Evolutionary conservation across 1,140 invertebrate genomes (phyloP), one percentile per base, ranked within the genome.

Genomic region (Steinernema khuongi): DNA sequence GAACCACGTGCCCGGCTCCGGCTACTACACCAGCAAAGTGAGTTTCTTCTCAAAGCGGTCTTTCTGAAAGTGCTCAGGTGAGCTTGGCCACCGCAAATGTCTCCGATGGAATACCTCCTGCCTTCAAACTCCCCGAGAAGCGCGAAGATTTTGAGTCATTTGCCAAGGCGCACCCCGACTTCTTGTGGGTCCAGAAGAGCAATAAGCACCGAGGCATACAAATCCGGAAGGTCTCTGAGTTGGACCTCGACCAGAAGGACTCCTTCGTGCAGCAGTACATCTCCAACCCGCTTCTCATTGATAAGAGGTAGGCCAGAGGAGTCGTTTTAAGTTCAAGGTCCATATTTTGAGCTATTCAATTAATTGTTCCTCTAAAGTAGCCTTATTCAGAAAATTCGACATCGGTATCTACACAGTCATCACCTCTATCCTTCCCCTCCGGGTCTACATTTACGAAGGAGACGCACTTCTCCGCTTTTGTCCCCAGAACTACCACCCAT

Each of bases 1-100:
- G 0, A 98, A 97, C 85, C 94, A 97, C 86, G 93, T 96, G 83
- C 95, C 95, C 1, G 95, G 94, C 0, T 93, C 92, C 71, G 94
- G 94, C 0, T 96, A 90, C 80, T 91, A 97, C 60, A 96, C 94
- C 0, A 96, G 94, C 81, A 98, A 98, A 88, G 93, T 94, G 4
- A 67, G 67, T n/a, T 67, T 50, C 26, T 0, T 22, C 0, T n/a
- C 17, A 50, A 30, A 66, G 1, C 36, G n/a, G 31, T 43, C 1
- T 44, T 30, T 1, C 11, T 7, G 22, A 1, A 33, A 0, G 1
- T 68, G 68, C 70, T 44, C 28, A 81, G 80, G 80, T 81, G 2
- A 92, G 92, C 83, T 87, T 97, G 32, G 93, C 93, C 0, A 93
- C 91, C 0, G 90, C 91, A 0, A 82, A 89, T 11, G 88, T 92